These are phyloP conservation scores for Psix sp. DNA, from an alignment of 1,140 invertebrate species.

Conservation along the genomic window DNA sequence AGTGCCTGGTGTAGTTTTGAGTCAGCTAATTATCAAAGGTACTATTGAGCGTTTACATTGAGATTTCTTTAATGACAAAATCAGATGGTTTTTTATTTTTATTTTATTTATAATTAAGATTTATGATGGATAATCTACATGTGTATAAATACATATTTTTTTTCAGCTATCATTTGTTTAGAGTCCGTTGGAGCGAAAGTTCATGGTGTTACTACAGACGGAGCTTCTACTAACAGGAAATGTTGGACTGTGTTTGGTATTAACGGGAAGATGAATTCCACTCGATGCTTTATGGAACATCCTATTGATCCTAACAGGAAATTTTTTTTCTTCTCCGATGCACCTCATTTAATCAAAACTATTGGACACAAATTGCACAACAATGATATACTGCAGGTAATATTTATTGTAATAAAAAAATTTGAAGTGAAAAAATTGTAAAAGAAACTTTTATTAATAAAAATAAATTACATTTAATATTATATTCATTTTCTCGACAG, in stretches of 20 bases:
- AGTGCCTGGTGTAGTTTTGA: constrained; percentile 6
- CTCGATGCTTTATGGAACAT: constrained; percentile 15
- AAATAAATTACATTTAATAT: background rate
- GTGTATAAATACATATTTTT: background rate
- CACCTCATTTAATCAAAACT: constrained; percentile 23
- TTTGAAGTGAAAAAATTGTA: too few species aligned
- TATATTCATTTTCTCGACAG: background rate
- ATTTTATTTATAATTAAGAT: background rate
- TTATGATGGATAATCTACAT: too few species aligned
- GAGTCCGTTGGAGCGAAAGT: constrained; percentile 30
- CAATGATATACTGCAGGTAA: background rate
- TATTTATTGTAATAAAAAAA: background rate
- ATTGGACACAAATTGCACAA: background rate
- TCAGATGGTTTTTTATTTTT: background rate
- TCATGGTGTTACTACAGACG: constrained; percentile 33
- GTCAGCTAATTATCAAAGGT: constrained; percentile 16
- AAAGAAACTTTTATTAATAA: too few species aligned
- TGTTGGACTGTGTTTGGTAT: constrained; percentile 39
- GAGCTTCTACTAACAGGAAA: constrained; percentile 24
- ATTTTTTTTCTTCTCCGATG: constrained; percentile 20
- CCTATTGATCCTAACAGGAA: constrained; percentile 1
- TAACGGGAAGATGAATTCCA: constrained; percentile 11
- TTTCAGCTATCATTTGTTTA: constrained; percentile 19
- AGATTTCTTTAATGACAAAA: background rate
- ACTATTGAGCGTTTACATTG: background rate